A percentile compares a stretch with the other conserved stretches of the same genome.
phyloP scores from a whole-genome alignment of 1,140 invertebrate species.

The Brachionus sp. region DNA sequence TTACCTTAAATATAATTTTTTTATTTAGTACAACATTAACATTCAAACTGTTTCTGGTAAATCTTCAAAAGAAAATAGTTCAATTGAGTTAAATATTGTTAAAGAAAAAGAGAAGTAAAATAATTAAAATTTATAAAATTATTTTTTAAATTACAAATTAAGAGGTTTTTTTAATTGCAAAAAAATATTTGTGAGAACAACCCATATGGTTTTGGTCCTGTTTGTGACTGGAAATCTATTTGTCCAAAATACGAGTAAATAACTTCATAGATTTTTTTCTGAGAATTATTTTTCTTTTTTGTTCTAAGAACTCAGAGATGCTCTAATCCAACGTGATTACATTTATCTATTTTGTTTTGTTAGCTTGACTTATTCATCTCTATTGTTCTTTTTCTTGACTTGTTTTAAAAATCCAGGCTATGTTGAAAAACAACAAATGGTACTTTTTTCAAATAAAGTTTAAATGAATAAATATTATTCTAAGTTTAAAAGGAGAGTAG shows the following conservation, averaged over 20 bases:
- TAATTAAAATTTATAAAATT: background rate
- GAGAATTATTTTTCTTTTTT: background rate
- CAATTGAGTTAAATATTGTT: background rate
- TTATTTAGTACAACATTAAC: background rate
- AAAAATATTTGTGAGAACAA: background rate
- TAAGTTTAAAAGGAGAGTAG: background rate
- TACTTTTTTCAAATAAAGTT: background rate
- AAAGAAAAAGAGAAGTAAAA: background rate
- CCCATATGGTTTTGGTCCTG: background rate
- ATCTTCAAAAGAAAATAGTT: background rate
- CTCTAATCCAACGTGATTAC: background rate
- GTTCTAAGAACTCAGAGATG: background rate
- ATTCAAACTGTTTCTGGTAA: background rate
- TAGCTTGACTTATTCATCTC: slow-evolving; percentile 15
- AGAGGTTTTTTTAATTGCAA: slow-evolving; percentile 17
- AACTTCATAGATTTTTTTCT: background rate
- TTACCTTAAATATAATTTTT: background rate
- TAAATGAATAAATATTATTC: background rate
- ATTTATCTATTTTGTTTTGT: slow-evolving; percentile 14
- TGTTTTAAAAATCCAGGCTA: slow-evolving; percentile 28
- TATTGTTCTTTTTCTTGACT: slow-evolving; percentile 20
- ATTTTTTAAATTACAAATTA: background rate
- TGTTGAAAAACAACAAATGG: slow-evolving; percentile 7
- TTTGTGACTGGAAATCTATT: slow-evolving; percentile 28
- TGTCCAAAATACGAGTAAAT: slow-evolving; percentile 9